Percentiles rank a stretch among this genome's conserved stretches.
phyloP scores from a whole-genome alignment of 2,797 vertebrate species.

The Hoplostethus atlanticus region DNA sequence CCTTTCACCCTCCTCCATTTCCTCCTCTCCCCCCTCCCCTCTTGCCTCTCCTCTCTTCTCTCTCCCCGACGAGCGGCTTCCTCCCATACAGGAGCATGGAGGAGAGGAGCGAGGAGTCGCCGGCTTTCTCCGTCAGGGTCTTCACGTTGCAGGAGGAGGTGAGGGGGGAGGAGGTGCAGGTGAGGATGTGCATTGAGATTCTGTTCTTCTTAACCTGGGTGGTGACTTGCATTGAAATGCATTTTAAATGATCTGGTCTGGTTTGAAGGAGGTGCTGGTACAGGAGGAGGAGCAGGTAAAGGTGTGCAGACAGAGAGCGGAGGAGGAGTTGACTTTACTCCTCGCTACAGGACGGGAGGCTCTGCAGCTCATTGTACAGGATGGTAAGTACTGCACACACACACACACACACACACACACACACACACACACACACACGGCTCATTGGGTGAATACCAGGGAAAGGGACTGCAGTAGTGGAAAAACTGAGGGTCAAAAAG shows the following conservation, averaged over 20 bases:
- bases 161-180: not conserved
- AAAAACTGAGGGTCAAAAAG: not conserved
- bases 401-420: not conserved
- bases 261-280: slow-evolving; percentile 17
- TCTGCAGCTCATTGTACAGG: slow-evolving; percentile 63
- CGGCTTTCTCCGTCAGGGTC: slow-evolving; percentile 56
- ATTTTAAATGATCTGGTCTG: not conserved
- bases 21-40: not conserved
- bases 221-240: not conserved
- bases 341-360: slow-evolving; percentile 52
- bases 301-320: slow-evolving; percentile 49
- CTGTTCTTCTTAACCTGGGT: not conserved
- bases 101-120: slow-evolving; percentile 24
- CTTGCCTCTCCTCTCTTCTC: not conserved
- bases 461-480: not conserved
- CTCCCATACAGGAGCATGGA: slow-evolving; percentile 58
- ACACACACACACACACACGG: not conserved
- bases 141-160: slow-evolving; percentile 60
- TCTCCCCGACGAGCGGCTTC: slow-evolving; percentile 8
- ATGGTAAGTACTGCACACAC: slow-evolving; percentile 62
- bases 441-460: not conserved
- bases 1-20: not conserved
- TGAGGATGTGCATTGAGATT: not conserved
- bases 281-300: slow-evolving; percentile 34
- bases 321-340: slow-evolving; percentile 70